Evolutionary conservation across 2,888 invertebrate genomes (phyloP), one percentile per base, ranked within the genome.

Genomic region (Agrypnus murinus): DNA sequence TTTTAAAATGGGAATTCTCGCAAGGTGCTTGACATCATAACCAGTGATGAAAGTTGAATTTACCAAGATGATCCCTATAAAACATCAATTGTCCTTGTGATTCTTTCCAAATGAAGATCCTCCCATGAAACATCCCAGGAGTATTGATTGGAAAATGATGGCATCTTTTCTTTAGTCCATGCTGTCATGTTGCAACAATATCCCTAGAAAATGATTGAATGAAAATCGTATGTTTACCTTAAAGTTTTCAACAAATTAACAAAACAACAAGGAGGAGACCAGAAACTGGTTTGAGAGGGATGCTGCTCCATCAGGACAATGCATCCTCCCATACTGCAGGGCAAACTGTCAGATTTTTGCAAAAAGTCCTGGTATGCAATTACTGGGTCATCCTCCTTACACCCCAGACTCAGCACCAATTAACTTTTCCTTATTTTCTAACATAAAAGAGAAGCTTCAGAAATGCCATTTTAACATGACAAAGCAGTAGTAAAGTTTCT

Each of bases 241-340:
- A n/a, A 40, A n/a, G 40, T 40, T 10, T 40, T 9, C 40, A 4
- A 9, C 40, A 40, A 40, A 12, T 40, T 10, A n/a, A n/a, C 10
- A 40, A 10, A 4, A 12, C 10, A 3, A 40, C 40, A 40, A 40
- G n/a, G 40, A 40, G n/a, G 40, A 40, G 10, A 9, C 40, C 40
- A 40, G n/a, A 12, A 40, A 40, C 40, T 10, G 40, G 40, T 12
- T 40, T 40, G 40, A 40, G 40, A 40, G 40, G n/a, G 10, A 40
- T 40, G 40, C 40, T 40, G 5, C 10, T 40, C n/a, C 40, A 40
- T 9, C 10, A 40, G 10, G 8, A 40, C n/a, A 40, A 40, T 40
- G 40, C 40, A 40, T 40, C 40, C 40, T 40, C 40, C 40, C 40
- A 40, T 40, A 40, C 40, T 40, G 40, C 10, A 40, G n/a, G 10